Evolutionary conservation across 2,888 invertebrate genomes (phyloP).

Genomic region (Ecliptopera silaceata): DNA sequence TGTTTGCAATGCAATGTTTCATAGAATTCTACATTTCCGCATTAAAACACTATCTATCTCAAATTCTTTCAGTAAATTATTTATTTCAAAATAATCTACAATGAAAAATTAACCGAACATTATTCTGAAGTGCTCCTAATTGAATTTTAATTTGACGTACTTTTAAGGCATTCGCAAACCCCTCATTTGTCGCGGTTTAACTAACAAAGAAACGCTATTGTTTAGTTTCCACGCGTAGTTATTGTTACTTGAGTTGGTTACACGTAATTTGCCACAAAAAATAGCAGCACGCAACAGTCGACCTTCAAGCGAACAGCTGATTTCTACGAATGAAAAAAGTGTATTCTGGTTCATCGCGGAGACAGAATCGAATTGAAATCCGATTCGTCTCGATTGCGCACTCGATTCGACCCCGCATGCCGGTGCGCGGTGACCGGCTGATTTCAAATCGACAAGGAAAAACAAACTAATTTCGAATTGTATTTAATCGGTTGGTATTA

Average conservation of each 20-base stretch:
- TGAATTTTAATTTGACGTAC: constrained; percentile 11
- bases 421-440: constrained; percentile 36
- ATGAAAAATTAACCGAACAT: too few relatives aligned
- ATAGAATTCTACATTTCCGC: not conserved
- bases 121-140: not conserved
- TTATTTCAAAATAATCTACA: too few relatives aligned
- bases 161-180: constrained; percentile 8
- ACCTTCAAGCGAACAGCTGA: constrained; percentile 54
- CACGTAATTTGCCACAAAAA: constrained; percentile 41
- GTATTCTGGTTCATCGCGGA: constrained; percentile 31
- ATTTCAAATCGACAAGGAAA: constrained; percentile 64
- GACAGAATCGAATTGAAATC: constrained; percentile 23
- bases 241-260: constrained; percentile 36
- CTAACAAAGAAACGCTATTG: constrained; percentile 26
- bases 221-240: constrained; percentile 43
- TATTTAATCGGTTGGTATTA: constrained; percentile 45
- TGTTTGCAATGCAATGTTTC: not conserved
- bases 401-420: constrained; percentile 19
- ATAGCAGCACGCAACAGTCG: constrained; percentile 45
- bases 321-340: constrained; percentile 52
- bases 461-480: constrained; percentile 50
- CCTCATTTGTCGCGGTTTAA: constrained; percentile 21
- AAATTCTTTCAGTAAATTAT: not conserved
- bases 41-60: not conserved
- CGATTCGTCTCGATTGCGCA: constrained; percentile 55